These are phyloP conservation scores for Premnoplex brunnescens DNA, from an alignment of 2,797 vertebrate genomes.

Conservation along the genomic window DNA sequence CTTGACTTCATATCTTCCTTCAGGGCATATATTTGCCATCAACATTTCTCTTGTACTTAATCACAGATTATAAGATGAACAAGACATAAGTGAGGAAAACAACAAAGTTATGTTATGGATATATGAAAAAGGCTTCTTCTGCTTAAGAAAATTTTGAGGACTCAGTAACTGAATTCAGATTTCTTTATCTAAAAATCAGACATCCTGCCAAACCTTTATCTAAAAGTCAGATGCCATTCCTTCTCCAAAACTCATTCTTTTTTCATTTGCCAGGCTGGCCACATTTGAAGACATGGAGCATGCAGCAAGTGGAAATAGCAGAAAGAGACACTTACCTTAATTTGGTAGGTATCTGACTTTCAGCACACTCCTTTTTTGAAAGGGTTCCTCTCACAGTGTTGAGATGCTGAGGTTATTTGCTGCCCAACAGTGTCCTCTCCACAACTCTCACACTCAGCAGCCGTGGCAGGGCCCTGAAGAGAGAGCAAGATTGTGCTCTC, in stretches of 20 bases:
- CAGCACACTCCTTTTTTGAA: not conserved
- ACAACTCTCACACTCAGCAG: not conserved
- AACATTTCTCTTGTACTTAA: not conserved
- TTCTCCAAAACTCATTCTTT: not conserved
- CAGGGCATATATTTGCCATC: not conserved
- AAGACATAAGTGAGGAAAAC: not conserved
- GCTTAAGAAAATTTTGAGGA: not conserved
- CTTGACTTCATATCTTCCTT: not conserved
- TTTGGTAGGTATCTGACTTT: not conserved
- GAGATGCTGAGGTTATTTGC: not conserved
- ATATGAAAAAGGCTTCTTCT: not conserved
- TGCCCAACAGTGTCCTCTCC: not conserved
- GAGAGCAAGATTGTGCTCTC: conserved; percentile 21
- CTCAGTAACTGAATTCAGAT: not conserved
- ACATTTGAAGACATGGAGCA: not conserved
- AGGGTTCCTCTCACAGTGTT: not conserved
- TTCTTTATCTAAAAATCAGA: not conserved
- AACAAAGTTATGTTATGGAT: not conserved
- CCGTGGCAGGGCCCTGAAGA: not conserved
- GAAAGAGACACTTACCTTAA: conserved; percentile 61
- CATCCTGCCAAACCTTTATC: not conserved
- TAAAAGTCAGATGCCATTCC: not conserved
- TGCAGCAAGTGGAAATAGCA: not conserved
- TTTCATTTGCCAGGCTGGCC: not conserved
- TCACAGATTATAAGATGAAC: not conserved